Conservation (phyloP, 2,888 invertebrate genomes). For the Dolomedes plantarius region DNA sequence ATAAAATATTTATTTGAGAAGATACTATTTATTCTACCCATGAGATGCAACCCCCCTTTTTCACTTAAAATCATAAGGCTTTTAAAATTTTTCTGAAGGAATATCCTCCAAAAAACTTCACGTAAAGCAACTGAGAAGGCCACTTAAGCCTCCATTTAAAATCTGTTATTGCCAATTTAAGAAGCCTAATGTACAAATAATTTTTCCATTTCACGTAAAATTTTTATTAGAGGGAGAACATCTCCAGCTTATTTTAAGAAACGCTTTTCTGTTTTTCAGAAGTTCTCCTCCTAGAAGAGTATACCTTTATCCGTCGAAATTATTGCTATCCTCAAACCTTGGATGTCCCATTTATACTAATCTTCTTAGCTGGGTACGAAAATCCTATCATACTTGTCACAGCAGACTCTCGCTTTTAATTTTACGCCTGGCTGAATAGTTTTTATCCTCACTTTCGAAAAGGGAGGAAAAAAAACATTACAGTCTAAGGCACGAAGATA, state of each 20-base stretch:
- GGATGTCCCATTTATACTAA: constrained; percentile 64
- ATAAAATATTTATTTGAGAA: too few relatives aligned
- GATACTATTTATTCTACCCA: background rate
- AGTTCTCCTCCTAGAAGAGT: constrained; percentile 1
- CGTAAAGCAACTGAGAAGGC: constrained; percentile 21
- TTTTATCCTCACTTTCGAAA: constrained; percentile 56
- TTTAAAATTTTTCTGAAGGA: background rate
- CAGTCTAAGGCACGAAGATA: constrained; percentile 35
- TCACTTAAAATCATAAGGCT: background rate
- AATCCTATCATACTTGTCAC: constrained; percentile 58
- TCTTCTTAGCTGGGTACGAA: constrained; percentile 54
- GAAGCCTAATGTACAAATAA: constrained; percentile 51
- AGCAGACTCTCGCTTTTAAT: constrained; percentile 53
- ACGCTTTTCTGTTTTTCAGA: constrained; percentile 16
- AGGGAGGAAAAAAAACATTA: constrained; percentile 45
- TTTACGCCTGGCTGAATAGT: constrained; percentile 66
- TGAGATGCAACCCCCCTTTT: background rate
- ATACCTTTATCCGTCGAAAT: constrained; percentile 44
- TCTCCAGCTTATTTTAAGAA: constrained; percentile 41
- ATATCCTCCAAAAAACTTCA: constrained; percentile 26
- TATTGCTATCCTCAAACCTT: constrained; percentile 41
- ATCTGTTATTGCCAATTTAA: constrained; percentile 46
- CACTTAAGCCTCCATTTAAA: constrained; percentile 47
- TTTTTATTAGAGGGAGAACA: constrained; percentile 39
- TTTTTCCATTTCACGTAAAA: constrained; percentile 50